These are phyloP conservation scores for Polyodon spathula DNA, from an alignment of 2,113 vertebrate genomes.

Conservation along the genomic window DNA sequence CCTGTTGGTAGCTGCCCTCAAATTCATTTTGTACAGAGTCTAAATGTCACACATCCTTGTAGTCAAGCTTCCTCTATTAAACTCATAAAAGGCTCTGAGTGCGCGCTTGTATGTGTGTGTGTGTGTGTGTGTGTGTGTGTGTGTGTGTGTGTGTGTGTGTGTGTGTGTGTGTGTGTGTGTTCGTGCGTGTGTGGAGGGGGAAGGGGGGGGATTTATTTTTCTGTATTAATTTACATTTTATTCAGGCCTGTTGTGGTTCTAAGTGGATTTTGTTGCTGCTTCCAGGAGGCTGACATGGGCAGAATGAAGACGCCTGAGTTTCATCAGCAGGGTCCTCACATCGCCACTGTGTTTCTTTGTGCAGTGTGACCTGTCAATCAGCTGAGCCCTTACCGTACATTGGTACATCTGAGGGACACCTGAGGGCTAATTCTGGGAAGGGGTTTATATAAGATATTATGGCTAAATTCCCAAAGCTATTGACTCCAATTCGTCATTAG, in stretches of 20 bases:
- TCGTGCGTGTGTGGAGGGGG: neutral
- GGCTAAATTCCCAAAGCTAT: no score
- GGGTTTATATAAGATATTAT: no score
- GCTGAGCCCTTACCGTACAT: no score
- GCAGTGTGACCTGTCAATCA: neutral
- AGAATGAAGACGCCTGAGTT: neutral
- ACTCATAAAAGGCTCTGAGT: neutral
- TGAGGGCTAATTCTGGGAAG: no score
- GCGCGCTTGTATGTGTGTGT: neutral
- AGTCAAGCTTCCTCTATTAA: neutral
- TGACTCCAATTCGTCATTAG: no score
- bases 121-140: neutral
- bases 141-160: neutral
- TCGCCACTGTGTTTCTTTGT: neutral
- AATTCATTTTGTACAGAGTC: neutral
- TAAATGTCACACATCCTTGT: neutral
- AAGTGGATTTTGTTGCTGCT: no score
- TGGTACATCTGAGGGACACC: no score
- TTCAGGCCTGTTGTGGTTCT: no score
- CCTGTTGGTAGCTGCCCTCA: neutral
- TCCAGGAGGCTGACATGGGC: neutral
- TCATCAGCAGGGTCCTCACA: neutral
- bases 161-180: neutral
- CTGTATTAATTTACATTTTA: neutral
- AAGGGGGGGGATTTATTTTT: neutral